phyloP scores from a whole-genome alignment of 2,113 vertebrate genomes.

The Cottus gobio region DNA sequence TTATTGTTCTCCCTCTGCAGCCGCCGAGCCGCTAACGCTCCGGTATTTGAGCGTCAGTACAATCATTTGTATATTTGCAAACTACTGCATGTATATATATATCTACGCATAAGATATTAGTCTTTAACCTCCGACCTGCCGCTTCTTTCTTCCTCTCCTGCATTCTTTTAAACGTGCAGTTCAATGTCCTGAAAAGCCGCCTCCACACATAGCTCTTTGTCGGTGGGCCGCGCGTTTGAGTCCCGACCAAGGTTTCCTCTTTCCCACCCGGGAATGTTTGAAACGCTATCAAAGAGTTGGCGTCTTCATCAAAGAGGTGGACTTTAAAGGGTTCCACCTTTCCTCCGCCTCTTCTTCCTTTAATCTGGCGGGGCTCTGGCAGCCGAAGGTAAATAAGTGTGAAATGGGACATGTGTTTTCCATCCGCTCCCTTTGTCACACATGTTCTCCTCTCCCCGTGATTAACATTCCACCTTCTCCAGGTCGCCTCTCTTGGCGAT shows the following conservation, averaged over 20 bases:
- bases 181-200: slow-evolving; percentile 22
- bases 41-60: too few relatives aligned
- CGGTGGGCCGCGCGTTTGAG: slow-evolving; percentile 34
- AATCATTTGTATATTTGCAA: too few relatives aligned
- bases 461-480: slow-evolving; percentile 80
- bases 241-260: slow-evolving; percentile 68
- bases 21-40: too few relatives aligned
- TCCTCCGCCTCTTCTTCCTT: slow-evolving; percentile 55
- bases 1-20: too few relatives aligned
- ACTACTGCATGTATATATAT: too few relatives aligned
- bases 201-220: slow-evolving; percentile 63
- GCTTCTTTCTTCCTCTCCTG: too few relatives aligned
- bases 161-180: too few relatives aligned
- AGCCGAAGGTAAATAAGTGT: slow-evolving; percentile 85
- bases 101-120: too few relatives aligned
- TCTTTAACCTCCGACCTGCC: too few relatives aligned
- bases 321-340: slow-evolving; percentile 77
- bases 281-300: slow-evolving; percentile 75
- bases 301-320: slow-evolving; percentile 73
- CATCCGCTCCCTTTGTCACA: slow-evolving; percentile 82
- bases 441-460: slow-evolving; percentile 75
- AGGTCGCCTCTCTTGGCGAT: slow-evolving; percentile 71
- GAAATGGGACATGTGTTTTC: slow-evolving; percentile 85
- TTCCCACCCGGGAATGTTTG: slow-evolving; percentile 63
- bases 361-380: slow-evolving; percentile 78